These are phyloP conservation scores for Pristionchus arcanus DNA, from an alignment of 2,888 invertebrate genomes.

Conservation along the genomic window DNA sequence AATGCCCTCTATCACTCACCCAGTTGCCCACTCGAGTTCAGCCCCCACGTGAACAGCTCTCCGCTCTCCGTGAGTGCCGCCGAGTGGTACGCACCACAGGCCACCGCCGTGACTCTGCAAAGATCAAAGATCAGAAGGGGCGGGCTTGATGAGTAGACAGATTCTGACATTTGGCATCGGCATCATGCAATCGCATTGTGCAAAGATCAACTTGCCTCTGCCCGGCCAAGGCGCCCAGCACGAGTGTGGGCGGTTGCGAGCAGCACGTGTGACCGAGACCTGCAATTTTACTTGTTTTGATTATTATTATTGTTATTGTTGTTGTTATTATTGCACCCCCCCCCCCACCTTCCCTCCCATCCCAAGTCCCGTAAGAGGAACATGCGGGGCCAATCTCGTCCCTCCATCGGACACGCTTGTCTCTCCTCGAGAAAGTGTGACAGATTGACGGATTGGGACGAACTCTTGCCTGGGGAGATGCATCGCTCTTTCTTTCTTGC, in stretches of 20 bases:
- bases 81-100: constrained; percentile 68
- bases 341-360: background rate
- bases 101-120: constrained; percentile 30
- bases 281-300: background rate
- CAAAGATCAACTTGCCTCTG: constrained; percentile 43
- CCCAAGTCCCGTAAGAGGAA: background rate
- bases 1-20: too few relatives aligned
- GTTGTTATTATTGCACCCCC: too few relatives aligned
- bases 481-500: background rate
- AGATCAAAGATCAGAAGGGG: background rate
- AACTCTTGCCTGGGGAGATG: background rate
- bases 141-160: too few relatives aligned
- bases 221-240: constrained; percentile 30
- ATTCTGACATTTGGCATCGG: too few relatives aligned
- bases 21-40: constrained; percentile 84
- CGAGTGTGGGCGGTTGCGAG: constrained; percentile 45
- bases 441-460: background rate
- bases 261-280: constrained; percentile 54
- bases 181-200: too few relatives aligned
- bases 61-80: constrained; percentile 83
- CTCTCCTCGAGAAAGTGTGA: background rate
- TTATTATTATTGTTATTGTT: background rate
- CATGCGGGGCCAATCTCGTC: background rate
- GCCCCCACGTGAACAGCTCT: constrained; percentile 84
- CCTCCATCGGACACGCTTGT: constrained; percentile 36